Conservation (phyloP, 2,797 vertebrate genomes). For the Myiothlypis chrysogaster region DNA sequence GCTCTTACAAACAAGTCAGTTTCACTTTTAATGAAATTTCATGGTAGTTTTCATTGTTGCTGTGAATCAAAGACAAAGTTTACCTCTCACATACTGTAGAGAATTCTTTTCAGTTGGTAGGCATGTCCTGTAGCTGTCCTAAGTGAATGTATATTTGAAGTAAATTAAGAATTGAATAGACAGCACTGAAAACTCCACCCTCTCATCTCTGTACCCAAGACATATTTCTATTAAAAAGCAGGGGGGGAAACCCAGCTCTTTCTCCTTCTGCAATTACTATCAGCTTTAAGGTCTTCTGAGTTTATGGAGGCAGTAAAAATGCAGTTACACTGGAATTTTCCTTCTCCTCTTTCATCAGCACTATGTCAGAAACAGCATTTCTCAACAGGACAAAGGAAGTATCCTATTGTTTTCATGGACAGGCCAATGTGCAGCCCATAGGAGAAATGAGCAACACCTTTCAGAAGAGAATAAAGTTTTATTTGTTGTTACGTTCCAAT, state of each 20-base stretch:
- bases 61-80: conserved; percentile 54
- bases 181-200: background rate
- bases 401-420: background rate
- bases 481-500: background rate
- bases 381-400: background rate
- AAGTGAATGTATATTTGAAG: background rate
- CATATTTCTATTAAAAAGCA: background rate
- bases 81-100: conserved; percentile 19
- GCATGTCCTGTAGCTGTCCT: conserved; percentile 8
- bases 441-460: background rate
- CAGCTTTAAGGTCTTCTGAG: background rate
- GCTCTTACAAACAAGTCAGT: conserved; percentile 6
- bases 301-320: conserved; percentile 31
- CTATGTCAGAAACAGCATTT: background rate
- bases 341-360: background rate
- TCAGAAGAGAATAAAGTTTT: background rate
- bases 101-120: conserved; percentile 14
- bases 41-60: background rate
- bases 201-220: background rate
- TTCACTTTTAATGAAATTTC: conserved; percentile 53
- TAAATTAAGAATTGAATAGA: conserved; percentile 30
- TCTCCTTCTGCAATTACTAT: background rate
- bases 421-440: background rate
- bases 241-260: background rate
- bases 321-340: background rate